Conservation (phyloP, 2,797 vertebrate genomes). For the Vespertilio murinus region DNA sequence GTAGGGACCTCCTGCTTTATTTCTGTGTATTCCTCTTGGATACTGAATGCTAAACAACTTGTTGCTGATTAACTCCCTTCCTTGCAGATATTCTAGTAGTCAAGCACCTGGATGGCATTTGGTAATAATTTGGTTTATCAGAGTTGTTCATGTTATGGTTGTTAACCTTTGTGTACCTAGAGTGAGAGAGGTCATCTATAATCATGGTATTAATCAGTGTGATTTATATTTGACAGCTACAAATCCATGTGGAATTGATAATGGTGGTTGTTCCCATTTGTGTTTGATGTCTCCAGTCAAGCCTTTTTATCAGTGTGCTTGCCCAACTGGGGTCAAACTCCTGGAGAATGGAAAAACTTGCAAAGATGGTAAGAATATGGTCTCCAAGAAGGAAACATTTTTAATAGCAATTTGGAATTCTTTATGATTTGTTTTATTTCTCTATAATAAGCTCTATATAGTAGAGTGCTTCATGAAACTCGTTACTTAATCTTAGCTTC, state of each 20-base stretch:
- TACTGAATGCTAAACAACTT: conserved; percentile 51
- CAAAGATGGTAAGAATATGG: conserved; percentile 91
- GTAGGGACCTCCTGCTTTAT: not conserved
- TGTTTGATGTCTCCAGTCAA: conserved; percentile 94
- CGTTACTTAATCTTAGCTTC: not conserved
- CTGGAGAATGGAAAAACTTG: conserved; percentile 93
- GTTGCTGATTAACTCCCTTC: conserved; percentile 59
- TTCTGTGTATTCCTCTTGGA: conserved; percentile 47
- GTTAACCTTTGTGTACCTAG: conserved; percentile 71
- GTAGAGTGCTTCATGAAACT: not conserved
- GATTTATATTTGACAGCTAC: conserved; percentile 84
- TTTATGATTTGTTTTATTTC: conserved; percentile 2
- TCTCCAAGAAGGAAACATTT: not conserved
- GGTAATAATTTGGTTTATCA: conserved; percentile 81
- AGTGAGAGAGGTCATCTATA: conserved; percentile 56
- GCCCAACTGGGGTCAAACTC: conserved; percentile 96
- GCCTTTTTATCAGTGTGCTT: conserved; percentile 93
- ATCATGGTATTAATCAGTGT: conserved; percentile 82
- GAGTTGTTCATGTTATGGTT: conserved; percentile 74
- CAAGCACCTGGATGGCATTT: conserved; percentile 73
- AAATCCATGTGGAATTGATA: conserved; percentile 91
- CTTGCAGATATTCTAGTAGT: conserved; percentile 55
- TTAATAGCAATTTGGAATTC: not conserved
- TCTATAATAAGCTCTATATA: not conserved
- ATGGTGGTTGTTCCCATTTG: conserved; percentile 96